Conservation (phyloP, 2,113 vertebrate species). For the Hippocampus comes region DNA sequence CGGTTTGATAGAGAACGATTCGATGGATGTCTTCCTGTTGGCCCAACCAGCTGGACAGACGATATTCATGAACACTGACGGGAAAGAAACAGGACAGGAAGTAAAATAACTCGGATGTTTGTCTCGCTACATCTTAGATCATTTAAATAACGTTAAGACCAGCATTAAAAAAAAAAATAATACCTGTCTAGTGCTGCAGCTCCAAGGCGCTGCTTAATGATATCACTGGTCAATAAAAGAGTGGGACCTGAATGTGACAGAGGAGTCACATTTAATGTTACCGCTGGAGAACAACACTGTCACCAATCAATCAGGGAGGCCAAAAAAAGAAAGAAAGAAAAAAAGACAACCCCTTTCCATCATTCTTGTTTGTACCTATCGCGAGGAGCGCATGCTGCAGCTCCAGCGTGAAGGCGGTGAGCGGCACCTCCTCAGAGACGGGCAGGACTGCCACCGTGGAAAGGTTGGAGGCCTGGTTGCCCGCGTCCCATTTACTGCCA, state of each 20-base stretch:
- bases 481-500: constrained; percentile 85
- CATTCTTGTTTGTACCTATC: constrained; percentile 72
- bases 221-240: constrained; percentile 87
- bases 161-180: neutral
- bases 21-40: constrained; percentile 96
- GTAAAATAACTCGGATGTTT: neutral
- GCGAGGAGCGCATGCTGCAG: constrained; percentile 86
- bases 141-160: neutral
- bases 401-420: constrained; percentile 88
- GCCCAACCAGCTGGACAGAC: constrained; percentile 92
- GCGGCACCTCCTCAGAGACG: constrained; percentile 88
- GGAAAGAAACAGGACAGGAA: neutral
- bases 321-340: neutral
- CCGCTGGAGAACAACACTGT: neutral
- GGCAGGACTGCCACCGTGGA: constrained; percentile 89
- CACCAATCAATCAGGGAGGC: neutral
- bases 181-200: constrained; percentile 89
- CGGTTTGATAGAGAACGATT: constrained; percentile 92
- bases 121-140: neutral
- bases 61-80: constrained; percentile 85
- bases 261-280: neutral
- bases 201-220: constrained; percentile 86
- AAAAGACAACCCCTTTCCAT: neutral
- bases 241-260: constrained; percentile 74
- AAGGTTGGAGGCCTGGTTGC: constrained; percentile 85